These are phyloP conservation scores for Polyploca ridens DNA, from an alignment of 2,888 invertebrate species.

Conservation along the genomic window DNA sequence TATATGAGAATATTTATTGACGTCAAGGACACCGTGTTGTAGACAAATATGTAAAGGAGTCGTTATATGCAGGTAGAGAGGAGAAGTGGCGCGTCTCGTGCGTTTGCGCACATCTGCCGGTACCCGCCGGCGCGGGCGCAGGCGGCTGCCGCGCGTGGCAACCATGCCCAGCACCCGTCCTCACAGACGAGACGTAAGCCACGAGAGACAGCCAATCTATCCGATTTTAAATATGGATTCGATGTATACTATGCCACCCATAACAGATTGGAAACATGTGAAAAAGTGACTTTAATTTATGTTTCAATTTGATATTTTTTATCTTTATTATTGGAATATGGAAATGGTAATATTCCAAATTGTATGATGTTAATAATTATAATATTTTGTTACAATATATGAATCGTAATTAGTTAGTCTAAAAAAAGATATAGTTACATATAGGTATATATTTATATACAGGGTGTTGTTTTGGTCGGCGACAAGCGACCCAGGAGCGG, in stretches of 20 bases:
- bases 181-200: conserved; percentile 42
- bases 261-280: no score
- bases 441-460: no score
- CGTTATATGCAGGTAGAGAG: conserved; percentile 40
- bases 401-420: no score
- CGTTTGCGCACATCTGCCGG: conserved; percentile 71
- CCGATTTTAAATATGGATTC: neutral
- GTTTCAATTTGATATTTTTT: no score
- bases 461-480: no score
- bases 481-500: no score
- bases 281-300: no score
- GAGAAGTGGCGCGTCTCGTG: conserved; percentile 50
- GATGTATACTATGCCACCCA: conserved; percentile 16
- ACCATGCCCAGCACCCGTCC: conserved; percentile 30
- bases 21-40: neutral
- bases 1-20: neutral
- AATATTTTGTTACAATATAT: no score
- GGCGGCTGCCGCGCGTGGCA: conserved; percentile 56
- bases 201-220: conserved; percentile 31
- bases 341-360: no score
- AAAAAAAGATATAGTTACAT: conserved; percentile 13
- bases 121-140: conserved; percentile 30
- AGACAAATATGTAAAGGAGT: conserved; percentile 24
- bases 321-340: no score
- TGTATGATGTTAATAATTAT: no score